These are phyloP conservation scores for Perdita meconis DNA, from an alignment of 2,888 invertebrate species.

Conservation along the genomic window DNA sequence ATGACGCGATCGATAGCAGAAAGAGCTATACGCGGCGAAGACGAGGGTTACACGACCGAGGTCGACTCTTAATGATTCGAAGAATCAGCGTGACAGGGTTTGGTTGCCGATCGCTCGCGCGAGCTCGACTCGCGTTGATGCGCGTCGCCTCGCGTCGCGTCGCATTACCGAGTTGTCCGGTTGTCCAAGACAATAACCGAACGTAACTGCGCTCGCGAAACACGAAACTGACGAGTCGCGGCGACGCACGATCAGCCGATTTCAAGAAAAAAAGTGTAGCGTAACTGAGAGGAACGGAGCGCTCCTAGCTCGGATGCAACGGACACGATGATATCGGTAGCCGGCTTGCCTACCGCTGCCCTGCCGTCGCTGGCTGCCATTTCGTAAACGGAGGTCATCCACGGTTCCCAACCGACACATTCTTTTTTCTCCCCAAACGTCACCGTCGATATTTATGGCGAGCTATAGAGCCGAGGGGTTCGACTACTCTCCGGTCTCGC, in stretches of 20 bases:
- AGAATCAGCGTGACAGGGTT: slow-evolving; percentile 64
- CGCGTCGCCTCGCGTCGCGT: no score
- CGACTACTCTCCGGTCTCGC: slow-evolving; percentile 46
- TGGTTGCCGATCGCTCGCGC: slow-evolving; percentile 15
- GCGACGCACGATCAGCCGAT: no score
- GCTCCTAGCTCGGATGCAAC: background rate
- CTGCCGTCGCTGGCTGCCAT: slow-evolving; percentile 57
- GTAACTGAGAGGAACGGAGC: background rate
- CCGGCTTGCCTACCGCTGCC: slow-evolving; percentile 25
- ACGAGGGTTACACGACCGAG: slow-evolving; percentile 54
- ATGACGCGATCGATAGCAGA: slow-evolving; percentile 63
- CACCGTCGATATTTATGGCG: slow-evolving; percentile 83
- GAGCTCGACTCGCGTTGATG: slow-evolving; percentile 40
- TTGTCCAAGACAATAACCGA: no score
- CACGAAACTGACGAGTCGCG: no score
- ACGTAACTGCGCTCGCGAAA: no score
- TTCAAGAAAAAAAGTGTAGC: no score
- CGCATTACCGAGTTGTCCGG: no score
- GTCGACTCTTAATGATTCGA: slow-evolving; percentile 66
- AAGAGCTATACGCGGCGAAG: slow-evolving; percentile 51
- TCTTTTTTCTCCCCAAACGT: slow-evolving; percentile 76
- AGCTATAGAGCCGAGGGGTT: slow-evolving; percentile 74
- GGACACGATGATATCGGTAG: slow-evolving; percentile 58
- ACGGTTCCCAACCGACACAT: slow-evolving; percentile 74
- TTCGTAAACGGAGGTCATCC: slow-evolving; percentile 72